Base-by-base conservation (phyloP, 2,797 vertebrate genomes). In the Tenualosa thibaudeaui region DNA sequence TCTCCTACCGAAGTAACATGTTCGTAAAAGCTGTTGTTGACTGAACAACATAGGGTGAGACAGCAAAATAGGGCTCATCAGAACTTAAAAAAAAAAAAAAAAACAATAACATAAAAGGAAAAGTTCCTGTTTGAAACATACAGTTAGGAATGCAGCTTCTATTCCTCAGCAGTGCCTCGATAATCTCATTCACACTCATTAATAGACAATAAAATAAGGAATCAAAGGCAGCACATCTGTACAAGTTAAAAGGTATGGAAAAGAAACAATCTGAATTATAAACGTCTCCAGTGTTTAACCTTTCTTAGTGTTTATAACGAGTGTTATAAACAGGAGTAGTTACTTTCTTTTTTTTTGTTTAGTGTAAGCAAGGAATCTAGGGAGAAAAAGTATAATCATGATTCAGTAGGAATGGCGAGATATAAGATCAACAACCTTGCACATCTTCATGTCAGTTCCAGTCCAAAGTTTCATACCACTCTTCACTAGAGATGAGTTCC, bases 201-300 rank as follows among this genome's bases (percentile, higher is more conserved):
- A 92, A 84, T 82, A 91, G 56, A 83, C 89, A 85, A 83, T 84
- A 85, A 84, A 89, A 87, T 87, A 88, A 89, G 54, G 53, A 81
- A 90, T 88, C 85, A 89, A 82, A 90, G 88, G 82, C 86, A 86
- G 94, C 91, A 94, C 87, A 90, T 86, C 88, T 91, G 91, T 90
- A 91, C 89, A 75, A 40, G 90, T 92, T 93, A 87, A 91, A 93
- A 93, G 90, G 90, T 92, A 87, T 90, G 89, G 7, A 91, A 89
- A 91, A 90, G 83, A 88, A 91, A 85, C n/a, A 85, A 54, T 81
- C 60, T 84, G 84, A 87, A 86, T 62, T 71, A 90, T 89, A 90
- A 91, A 91, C 88, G 90, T 92, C 92, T 96, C 96, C 96, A 96
- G 96, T 96, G 96, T 96, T 95, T 90, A 94, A 88, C 91, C 92